Evolutionary conservation across 2,888 invertebrate species (phyloP), one percentile per base, ranked within the genome.

Genomic region (Campoplex nolae): DNA sequence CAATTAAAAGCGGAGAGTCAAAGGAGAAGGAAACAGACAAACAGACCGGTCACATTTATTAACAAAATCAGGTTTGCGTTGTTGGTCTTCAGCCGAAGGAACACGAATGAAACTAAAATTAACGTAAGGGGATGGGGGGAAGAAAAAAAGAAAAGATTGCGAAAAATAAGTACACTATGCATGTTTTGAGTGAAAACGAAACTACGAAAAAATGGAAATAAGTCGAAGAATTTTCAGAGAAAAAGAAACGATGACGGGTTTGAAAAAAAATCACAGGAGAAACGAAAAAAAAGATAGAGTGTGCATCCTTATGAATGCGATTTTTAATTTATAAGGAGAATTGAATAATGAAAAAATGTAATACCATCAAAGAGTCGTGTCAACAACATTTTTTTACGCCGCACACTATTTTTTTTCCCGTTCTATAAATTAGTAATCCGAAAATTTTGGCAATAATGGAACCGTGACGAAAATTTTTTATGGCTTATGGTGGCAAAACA

Each of bases 171-270:
- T 91, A 92, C 92, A 92, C 92, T 92, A 93, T 93, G 93, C 93
- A 93, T 93, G 91, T 93, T 93, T 93, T 93, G 91, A 92, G 90
- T 91, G 92, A 91, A 92, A 90, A 88, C 90, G 88, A 89, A 88
- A 89, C 88, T 88, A 88, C 77, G 85, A 87, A 80, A 77, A 79
- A 32, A 32, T 77, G 51, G 67, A 75, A 85, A 79, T 62, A 71
- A 67, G 58, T 80, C 65, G 62, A 73, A 62, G 62, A 68, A 28
- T 11, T 73, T 48, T 58, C 70, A 62, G 70, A n/a, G 35, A 45
- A 42, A 23, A 23, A 32, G 7, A 38, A 51, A 42, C 7, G 28
- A n/a, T 70, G 38, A 65, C 13, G 51, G 65, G 62, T 70, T 51
- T 28, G 71, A 45, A 3, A 51, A 68, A 77, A 70, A 58, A 23